Conservation (phyloP, 2,113 vertebrate species). For the Elgaria multicarinata region DNA sequence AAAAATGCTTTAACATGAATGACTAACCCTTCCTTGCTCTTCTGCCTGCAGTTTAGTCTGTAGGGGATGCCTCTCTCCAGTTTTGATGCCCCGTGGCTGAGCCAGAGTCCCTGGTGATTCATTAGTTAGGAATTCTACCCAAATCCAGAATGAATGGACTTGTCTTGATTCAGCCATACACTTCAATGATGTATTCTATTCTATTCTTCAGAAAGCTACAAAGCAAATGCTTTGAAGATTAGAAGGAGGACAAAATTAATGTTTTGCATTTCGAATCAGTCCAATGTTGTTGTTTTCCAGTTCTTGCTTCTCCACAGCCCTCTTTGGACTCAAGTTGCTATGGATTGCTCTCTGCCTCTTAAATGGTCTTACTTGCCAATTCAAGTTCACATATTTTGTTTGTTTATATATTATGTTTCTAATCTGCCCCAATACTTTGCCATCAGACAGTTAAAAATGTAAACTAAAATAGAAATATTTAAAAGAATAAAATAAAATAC, state of each 20-base stretch:
- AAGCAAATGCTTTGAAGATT: background rate
- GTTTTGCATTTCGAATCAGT: background rate
- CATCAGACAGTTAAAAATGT: too few relatives aligned
- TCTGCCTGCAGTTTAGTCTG: background rate
- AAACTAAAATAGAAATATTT: too few relatives aligned
- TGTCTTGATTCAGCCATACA: background rate
- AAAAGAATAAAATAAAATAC: too few relatives aligned
- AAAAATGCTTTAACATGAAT: background rate
- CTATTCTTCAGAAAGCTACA: background rate
- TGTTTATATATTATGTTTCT: too few relatives aligned
- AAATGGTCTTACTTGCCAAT: background rate
- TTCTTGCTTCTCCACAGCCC: background rate
- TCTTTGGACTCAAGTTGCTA: background rate
- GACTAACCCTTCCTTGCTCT: rapidly evolving
- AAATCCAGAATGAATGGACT: background rate
- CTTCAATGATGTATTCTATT: background rate
- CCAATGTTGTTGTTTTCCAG: background rate
- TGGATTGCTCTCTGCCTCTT: background rate
- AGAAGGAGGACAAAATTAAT: constrained; percentile 1
- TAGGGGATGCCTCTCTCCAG: rapidly evolving
- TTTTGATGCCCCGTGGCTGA: constrained; percentile 11
- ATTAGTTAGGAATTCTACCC: background rate
- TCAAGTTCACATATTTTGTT: background rate
- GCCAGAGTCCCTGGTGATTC: background rate
- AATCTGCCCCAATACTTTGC: too few relatives aligned